Conservation (phyloP, 2,797 vertebrate genomes). For the Sebastes vulpes region DNA sequence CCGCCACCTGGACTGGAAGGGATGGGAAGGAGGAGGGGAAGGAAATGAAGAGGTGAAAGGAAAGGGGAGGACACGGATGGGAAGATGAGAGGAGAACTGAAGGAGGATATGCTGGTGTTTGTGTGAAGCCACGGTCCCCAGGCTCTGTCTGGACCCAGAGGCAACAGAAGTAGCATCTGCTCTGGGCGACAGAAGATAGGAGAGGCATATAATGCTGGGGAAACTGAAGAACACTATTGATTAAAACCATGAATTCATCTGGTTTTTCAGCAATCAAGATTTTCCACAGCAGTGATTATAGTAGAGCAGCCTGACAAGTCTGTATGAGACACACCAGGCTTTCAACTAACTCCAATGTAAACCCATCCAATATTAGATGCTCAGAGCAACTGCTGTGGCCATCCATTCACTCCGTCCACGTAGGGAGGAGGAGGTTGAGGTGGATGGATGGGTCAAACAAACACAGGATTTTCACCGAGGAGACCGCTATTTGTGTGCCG, state of each 20-base stretch:
- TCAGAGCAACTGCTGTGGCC: too few species aligned
- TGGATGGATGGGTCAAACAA: background rate
- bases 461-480: background rate
- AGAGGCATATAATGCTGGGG: constrained; percentile 3
- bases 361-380: too few species aligned
- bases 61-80: background rate
- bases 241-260: constrained; percentile 29
- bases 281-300: constrained; percentile 6
- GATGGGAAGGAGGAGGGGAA: background rate
- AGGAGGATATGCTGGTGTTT: constrained; percentile 53
- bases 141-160: constrained; percentile 61
- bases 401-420: background rate
- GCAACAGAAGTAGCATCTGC: constrained; percentile 58
- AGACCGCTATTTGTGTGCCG: too few species aligned
- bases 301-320: background rate
- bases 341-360: background rate
- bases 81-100: constrained; percentile 28
- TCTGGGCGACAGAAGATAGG: constrained; percentile 11
- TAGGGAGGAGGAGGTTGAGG: background rate
- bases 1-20: constrained; percentile 38
- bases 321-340: background rate
- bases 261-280: constrained; percentile 5
- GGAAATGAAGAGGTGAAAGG: constrained; percentile 24
- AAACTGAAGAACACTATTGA: constrained; percentile 28
- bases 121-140: constrained; percentile 42